Base-by-base conservation (phyloP, 2,113 vertebrate genomes). In the Mormyrus iriodes region DNA sequence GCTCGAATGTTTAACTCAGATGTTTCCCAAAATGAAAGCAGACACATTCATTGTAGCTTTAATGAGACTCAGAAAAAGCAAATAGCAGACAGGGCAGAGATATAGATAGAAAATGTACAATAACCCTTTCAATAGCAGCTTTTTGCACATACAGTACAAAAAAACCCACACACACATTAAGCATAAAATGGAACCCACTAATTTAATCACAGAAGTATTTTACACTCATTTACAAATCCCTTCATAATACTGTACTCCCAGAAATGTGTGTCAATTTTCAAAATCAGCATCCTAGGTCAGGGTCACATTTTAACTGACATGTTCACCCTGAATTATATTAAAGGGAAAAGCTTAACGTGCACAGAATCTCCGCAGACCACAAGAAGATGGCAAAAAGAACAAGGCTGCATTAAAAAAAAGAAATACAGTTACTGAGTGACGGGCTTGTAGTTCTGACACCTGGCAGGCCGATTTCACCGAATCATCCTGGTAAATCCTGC, bases 101-200 rank as follows among this genome's bases (percentile, higher is more conserved):
- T 51, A 53, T 61, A 44, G 52, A 85, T 44, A 88, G n/a, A n/a
- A 51, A 58, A 55, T 61, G 24, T 76, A 89, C 79, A 52, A 55
- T 85, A 31, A 17, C 76, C 73, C 19, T 55, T 10, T 73, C 49
- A 15, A 88, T 89, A 89, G 88, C 88, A 89, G 88, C 88, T 48
- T 89, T 55, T 89, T 84, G 79, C 88, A 85, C 79, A 85, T 55
- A 89, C 52, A 85, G 88, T 89, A 84, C 52, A 58, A 6, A 58
- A 27, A 76, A 42, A 42, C 15, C 19, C 61, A 15, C 61, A 12
- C 19, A 73, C 46, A 82, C 49, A 24, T 13, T 53, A 1, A 53
- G 53, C 69, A 79, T 31, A 21, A 27, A 35, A 12, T 46, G 61
- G 12, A n/a, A 51, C 31, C 31, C 9, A 31, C 83, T 84, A 52